Evolutionary conservation across 2,888 invertebrate species (phyloP), one percentile per base, ranked within the genome.

Genomic region (Cephus pygmeus): DNA sequence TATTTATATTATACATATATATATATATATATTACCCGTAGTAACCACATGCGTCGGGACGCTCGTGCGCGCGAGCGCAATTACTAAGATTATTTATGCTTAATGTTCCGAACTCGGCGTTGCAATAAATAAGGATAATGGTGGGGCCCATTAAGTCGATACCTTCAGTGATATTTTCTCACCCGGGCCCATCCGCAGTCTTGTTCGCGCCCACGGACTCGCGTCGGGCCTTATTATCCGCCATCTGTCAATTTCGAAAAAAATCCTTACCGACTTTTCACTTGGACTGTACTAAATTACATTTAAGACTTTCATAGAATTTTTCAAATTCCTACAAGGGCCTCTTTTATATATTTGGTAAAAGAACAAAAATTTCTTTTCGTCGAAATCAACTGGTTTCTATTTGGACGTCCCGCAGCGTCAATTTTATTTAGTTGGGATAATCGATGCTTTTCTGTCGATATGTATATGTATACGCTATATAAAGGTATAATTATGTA

Each of bases 111-210:
- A 83, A 83, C 83, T 85, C 83, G 69, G 85, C 86, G 85, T 82
- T 80, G 88, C 83, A 85, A 89, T 87, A 87, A 86, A 85, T 88
- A 86, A 86, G 83, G 86, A 88, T 90, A 90, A 90, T 90, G 88
- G 88, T 86, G 81, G 80, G 79, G 82, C 85, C 89, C 88, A 90
- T 90, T 90, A 89, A 89, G 87, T 81, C 87, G 86, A 89, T 90
- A 86, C 85, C 81, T 85, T 83, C 88, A 87, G 87, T 90, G 89
- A 90, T 90, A 90, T 90, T 90, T 90, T 90, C 90, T 90, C 88
- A 86, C 90, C 87, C 87, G 76, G 79, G 79, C 85, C 86, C 86
- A 87, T 87, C 85, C 86, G 85, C 87, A 84, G 87, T 85, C 86
- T 85, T 86, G 87, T 89, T 89, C 86, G 85, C 87, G 89, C 88